phyloP scores from a whole-genome alignment of 2,113 vertebrate species.

The Trematocara stigmaticum region DNA sequence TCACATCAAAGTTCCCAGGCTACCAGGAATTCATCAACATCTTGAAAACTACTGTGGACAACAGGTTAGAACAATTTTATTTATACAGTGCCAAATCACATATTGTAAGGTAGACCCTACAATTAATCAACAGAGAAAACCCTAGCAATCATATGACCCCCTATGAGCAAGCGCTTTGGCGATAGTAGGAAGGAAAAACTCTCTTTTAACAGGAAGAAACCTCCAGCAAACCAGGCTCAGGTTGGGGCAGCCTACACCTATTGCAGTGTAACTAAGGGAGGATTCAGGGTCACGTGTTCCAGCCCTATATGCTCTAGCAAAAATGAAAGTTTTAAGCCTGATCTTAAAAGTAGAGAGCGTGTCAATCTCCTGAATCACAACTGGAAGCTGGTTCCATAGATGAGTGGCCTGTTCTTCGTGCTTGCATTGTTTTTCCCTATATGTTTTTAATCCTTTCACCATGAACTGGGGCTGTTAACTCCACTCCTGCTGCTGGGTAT shows the following conservation, averaged over 20 bases:
- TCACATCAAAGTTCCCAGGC: constrained; percentile 95
- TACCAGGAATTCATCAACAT: constrained; percentile 95
- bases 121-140: background rate
- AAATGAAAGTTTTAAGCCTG: background rate
- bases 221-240: background rate
- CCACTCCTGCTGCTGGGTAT: background rate
- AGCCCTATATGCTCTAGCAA: background rate
- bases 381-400: background rate
- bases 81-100: background rate
- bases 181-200: background rate
- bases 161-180: background rate
- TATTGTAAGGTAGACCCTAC: background rate
- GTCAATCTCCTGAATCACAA: background rate
- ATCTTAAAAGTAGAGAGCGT: background rate
- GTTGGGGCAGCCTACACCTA: background rate
- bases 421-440: background rate
- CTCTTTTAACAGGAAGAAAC: background rate
- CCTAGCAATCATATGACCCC: background rate
- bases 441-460: background rate
- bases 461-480: background rate
- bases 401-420: background rate
- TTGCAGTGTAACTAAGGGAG: background rate
- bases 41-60: constrained; percentile 94
- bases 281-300: background rate
- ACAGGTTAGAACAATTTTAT: constrained; percentile 63